Conservation (phyloP, 2,113 vertebrate species). For the Archocentrus centrarchus region DNA sequence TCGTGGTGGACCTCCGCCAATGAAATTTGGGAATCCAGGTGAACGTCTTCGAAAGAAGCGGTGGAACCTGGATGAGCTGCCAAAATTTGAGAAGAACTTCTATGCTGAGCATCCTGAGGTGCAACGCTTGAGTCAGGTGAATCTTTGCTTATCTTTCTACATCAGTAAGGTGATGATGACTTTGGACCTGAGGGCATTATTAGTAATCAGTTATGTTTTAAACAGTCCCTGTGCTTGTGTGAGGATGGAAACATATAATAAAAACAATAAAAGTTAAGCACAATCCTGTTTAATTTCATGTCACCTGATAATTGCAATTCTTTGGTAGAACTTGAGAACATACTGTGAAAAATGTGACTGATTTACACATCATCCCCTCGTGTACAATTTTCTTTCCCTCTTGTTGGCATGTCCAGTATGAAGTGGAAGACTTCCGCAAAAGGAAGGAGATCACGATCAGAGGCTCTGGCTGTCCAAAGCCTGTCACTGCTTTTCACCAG, state of each 20-base stretch:
- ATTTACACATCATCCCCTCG: not conserved
- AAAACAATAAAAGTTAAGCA: not conserved
- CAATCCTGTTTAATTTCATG: too few relatives aligned
- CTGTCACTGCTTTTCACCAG: slow-evolving; percentile 90
- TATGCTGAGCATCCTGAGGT: slow-evolving; percentile 93
- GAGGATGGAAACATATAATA: not conserved
- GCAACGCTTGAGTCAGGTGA: slow-evolving; percentile 87
- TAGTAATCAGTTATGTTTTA: not conserved
- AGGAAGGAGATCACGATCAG: slow-evolving; percentile 96
- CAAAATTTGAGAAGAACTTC: slow-evolving; percentile 99
- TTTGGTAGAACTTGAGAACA: not conserved
- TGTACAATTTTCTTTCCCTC: not conserved
- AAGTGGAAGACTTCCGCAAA: slow-evolving; percentile 89
- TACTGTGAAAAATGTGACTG: not conserved
- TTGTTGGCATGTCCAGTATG: slow-evolving; percentile 80
- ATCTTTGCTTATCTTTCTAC: not conserved
- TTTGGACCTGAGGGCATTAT: not conserved
- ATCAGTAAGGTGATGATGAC: not conserved
- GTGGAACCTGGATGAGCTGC: slow-evolving; percentile 94
- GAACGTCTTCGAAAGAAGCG: slow-evolving; percentile 95
- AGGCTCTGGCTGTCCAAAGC: slow-evolving; percentile 90
- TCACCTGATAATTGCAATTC: not conserved
- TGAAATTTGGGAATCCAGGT: slow-evolving; percentile 95
- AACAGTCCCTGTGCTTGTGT: not conserved
- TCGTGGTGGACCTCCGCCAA: slow-evolving; percentile 85